Conservation (phyloP, 1,140 invertebrate genomes). For the Anastrepha obliqua region DNA sequence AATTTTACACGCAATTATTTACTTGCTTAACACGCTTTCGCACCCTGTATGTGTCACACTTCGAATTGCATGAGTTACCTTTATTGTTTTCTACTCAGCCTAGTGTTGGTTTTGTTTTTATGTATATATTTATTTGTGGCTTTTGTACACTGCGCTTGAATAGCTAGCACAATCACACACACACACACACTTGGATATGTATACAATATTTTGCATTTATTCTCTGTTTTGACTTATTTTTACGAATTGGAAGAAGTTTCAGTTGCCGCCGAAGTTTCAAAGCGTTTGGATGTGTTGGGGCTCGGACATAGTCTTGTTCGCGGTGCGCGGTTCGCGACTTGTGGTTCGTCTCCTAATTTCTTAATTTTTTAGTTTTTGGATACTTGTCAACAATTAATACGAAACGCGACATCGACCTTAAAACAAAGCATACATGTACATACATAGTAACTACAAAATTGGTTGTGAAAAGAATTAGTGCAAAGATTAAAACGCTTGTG, state of each 20-base stretch:
- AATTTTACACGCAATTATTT: too few relatives aligned
- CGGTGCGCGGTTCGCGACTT: neutral
- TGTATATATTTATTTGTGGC: neutral
- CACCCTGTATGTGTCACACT: constrained; percentile 19
- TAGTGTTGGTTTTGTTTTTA: constrained; percentile 40
- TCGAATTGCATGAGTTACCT: constrained; percentile 39
- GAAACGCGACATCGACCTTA: constrained; percentile 31
- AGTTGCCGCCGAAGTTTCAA: constrained; percentile 58
- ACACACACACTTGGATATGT: neutral
- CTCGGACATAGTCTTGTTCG: neutral
- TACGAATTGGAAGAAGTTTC: constrained; percentile 48
- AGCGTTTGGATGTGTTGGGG: constrained; percentile 50
- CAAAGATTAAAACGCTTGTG: neutral
- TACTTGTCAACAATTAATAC: constrained; percentile 43
- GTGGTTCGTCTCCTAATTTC: constrained; percentile 21
- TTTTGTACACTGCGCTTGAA: neutral
- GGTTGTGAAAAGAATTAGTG: constrained; percentile 11
- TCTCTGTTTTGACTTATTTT: constrained; percentile 23
- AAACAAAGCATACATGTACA: constrained; percentile 1
- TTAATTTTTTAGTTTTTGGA: constrained; percentile 39
- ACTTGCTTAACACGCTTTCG: neutral
- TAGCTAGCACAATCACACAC: neutral
- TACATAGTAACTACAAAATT: neutral
- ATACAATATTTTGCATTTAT: constrained; percentile 44
- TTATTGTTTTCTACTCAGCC: neutral